Conservation (phyloP, 2,797 vertebrate species). For the Spea hammondii region DNA sequence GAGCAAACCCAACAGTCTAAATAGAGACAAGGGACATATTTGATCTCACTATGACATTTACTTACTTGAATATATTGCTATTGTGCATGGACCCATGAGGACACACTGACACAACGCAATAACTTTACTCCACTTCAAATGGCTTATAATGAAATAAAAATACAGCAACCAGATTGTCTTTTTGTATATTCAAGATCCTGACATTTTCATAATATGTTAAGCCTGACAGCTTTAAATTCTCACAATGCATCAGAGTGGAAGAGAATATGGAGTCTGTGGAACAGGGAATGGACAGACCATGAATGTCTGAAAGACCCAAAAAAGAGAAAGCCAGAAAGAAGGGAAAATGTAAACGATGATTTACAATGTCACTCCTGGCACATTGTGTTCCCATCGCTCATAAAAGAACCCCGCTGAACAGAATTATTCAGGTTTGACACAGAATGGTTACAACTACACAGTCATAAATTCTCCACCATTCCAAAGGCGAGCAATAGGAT, state of each 20-base stretch:
- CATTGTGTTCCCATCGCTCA: constrained; percentile 49
- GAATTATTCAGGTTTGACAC: constrained; percentile 40
- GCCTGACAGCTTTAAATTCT: constrained; percentile 39
- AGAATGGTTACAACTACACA: constrained; percentile 12
- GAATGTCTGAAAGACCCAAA: constrained; percentile 25
- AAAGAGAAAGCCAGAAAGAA: constrained; percentile 5
- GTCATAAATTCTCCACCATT: constrained; percentile 5
- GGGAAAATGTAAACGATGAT: constrained; percentile 41
- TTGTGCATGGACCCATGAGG: constrained; percentile 18
- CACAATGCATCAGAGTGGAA: constrained; percentile 9
- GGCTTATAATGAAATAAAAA: constrained; percentile 41
- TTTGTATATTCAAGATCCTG: constrained; percentile 25
- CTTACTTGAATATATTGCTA: constrained; percentile 17
- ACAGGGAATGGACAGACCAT: constrained; percentile 32
- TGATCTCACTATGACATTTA: constrained; percentile 21
- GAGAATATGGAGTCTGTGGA: constrained; percentile 25
- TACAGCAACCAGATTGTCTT: constrained; percentile 18
- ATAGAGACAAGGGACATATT: constrained; percentile 3
- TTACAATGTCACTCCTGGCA: constrained; percentile 48
- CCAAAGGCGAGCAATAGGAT: constrained; percentile 1
- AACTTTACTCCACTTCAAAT: constrained; percentile 27
- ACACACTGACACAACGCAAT: constrained; percentile 12
- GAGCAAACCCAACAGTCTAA: constrained; percentile 6
- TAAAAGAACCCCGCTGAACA: constrained; percentile 25
- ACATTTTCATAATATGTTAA: constrained; percentile 44